Base-by-base conservation (phyloP, 2,797 vertebrate genomes). In the Phataginus tetradactyla region DNA sequence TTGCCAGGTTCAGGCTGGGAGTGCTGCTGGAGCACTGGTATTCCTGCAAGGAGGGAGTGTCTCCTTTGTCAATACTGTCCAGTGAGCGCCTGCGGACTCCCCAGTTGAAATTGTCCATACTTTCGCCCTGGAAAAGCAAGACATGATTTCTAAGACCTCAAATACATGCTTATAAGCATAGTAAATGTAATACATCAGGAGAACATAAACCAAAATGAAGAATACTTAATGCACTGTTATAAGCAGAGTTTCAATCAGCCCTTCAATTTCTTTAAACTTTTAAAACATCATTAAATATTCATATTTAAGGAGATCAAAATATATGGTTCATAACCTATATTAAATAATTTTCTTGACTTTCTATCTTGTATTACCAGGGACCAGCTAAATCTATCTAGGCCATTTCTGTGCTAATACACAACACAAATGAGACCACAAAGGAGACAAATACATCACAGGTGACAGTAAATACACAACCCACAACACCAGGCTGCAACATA, bases 81-180 rank as follows among this genome's bases (percentile, higher is more conserved):
- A 99, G 98, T 0, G 99, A 99, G 92, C 99, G 99, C 15, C 99
- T 99, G 2, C 99, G 99, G 93, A 99, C 99, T 0, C 99, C 99
- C 99, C 99, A 99, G 98, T 99, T 99, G 98, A 99, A 99, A 98
- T 99, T 99, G 98, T 99, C 99, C 99, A 99, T 99, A 97, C 99
- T 99, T 98, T 99, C 99, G 92, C 99, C 99, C 99, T 99, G 98
- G 91, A 96, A 90, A 92, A 63, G 42, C 29, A 86, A 97, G 95
- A 83, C 12, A 64, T 0, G 61, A 15, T 80, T 95, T 71, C 81
- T 97, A 74, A 97, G 84, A 42, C 79, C 55, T 59, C 69, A 12
- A 39, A 51, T 3, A 63, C 20, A 17, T 2, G 87, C 3, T 32
- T n/a, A 66, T 49, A 9, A 27, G 57, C 4, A 8, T 0, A 34